Evolutionary conservation across 2,888 invertebrate genomes (phyloP), one percentile per base, ranked within the genome.

Genomic region (Stenoptilia bipunctidactyla): DNA sequence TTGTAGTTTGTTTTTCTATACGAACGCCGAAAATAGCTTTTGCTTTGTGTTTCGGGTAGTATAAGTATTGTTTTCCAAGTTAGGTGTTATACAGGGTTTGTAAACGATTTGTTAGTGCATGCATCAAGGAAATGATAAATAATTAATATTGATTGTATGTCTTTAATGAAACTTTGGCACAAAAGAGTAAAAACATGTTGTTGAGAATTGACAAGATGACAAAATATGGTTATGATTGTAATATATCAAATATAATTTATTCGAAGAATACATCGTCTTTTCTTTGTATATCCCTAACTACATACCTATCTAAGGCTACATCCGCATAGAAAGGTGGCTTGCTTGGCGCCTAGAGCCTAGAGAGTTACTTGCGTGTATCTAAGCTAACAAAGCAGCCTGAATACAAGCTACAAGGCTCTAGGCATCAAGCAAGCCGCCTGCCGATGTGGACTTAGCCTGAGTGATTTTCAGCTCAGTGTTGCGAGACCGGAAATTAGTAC

Each of bases 181-280:
- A 82, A 82, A 2, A 68, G 62, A 56, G 45, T 70, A 68, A 67
- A 61, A 50, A 53, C 56, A 69, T 71, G 53, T 64, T 72, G 69
- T 77, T 73, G 70, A 74, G 67, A 72, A 64, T 70, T 79, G 80
- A 79, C 79, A 64, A 72, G 70, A 61, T 71, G 63, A 65, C 67
- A 62, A 68, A 68, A 69, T 34, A 61, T 56, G 58, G 66, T 66
- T 62, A 72, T 67, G 63, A 77, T 74, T 74, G 68, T 76, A 73
- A 59, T 60, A 68, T 68, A 68, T 69, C 65, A 75, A 75, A 77
- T 80, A 80, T 80, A 82, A 82, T 73, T 82, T 80, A 82, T 80
- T 80, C 69, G 20, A 8, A 20, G 20, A 20, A 8, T 20, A 20
- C 8, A 5, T 20, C 8, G 20, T 20, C 8, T 20, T 20, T n/a